phyloP scores from a whole-genome alignment of 2,888 invertebrate species.

The Sipha maydis region DNA sequence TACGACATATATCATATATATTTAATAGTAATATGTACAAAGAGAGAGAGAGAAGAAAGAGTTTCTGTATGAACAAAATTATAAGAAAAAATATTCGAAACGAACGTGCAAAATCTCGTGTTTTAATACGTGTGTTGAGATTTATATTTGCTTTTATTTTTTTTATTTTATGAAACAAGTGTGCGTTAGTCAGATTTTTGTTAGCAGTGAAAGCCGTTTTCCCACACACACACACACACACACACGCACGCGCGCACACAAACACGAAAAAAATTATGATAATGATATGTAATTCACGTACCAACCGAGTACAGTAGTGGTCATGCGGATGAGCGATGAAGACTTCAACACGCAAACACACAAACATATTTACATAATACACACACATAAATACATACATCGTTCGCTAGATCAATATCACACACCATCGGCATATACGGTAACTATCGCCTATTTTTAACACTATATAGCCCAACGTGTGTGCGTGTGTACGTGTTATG shows the following conservation, averaged over 20 bases:
- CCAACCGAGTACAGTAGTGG: background rate
- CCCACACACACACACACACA: background rate
- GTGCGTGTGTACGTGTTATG: background rate
- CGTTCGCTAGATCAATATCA: slow-evolving; percentile 36
- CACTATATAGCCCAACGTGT: background rate
- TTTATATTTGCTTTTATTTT: background rate
- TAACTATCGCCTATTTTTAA: slow-evolving; percentile 55
- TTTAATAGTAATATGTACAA: too few relatives aligned
- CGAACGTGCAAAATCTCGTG: background rate
- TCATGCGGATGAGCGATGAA: slow-evolving; percentile 7
- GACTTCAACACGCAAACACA: background rate
- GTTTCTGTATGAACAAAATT: background rate
- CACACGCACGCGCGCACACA: background rate
- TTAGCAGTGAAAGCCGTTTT: slow-evolving; percentile 20
- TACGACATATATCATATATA: too few relatives aligned
- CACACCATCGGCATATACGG: slow-evolving; percentile 35
- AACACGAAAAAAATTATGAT: background rate
- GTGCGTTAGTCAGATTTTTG: slow-evolving; percentile 19
- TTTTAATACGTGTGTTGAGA: background rate
- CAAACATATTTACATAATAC: background rate
- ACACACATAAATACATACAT: background rate
- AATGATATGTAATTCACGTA: slow-evolving; percentile 9
- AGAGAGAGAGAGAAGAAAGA: background rate
- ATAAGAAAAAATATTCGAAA: background rate
- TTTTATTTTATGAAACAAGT: background rate